These are phyloP conservation scores for Camelus bactrianus DNA, from an alignment of 2,113 vertebrate genomes.

Conservation along the genomic window DNA sequence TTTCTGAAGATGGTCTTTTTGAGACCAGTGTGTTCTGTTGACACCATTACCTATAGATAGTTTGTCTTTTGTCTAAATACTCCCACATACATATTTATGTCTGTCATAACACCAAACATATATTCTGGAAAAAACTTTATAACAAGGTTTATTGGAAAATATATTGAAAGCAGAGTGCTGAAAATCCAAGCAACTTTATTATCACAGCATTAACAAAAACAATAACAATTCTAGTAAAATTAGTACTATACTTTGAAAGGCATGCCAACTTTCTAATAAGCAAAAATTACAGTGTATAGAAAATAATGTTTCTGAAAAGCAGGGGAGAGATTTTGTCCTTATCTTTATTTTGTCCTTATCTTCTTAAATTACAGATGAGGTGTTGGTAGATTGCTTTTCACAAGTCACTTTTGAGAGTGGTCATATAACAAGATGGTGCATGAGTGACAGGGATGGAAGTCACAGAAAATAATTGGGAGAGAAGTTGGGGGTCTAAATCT, in stretches of 20 bases:
- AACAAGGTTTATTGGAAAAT: neutral
- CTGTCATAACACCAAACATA: neutral
- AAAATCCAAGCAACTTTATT: neutral
- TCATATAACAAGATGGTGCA: neutral
- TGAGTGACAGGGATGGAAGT: neutral
- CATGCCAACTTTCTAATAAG: neutral
- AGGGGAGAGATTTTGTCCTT: neutral
- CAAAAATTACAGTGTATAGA: neutral
- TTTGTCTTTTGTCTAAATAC: neutral
- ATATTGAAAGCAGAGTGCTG: neutral
- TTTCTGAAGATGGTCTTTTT: neutral
- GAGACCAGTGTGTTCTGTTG: neutral
- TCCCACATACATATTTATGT: neutral
- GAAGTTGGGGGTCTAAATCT: neutral
- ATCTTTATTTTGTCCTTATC: neutral
- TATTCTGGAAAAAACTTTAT: neutral
- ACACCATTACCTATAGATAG: neutral
- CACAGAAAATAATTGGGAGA: neutral
- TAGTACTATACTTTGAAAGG: neutral
- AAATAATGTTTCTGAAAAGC: neutral
- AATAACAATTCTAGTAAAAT: neutral
- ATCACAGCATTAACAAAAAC: neutral
- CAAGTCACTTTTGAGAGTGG: neutral
- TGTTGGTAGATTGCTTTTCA: neutral
- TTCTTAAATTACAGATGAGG: neutral